These are phyloP conservation scores for Rhipidura dahli DNA, from an alignment of 2,113 vertebrate genomes.

Conservation along the genomic window DNA sequence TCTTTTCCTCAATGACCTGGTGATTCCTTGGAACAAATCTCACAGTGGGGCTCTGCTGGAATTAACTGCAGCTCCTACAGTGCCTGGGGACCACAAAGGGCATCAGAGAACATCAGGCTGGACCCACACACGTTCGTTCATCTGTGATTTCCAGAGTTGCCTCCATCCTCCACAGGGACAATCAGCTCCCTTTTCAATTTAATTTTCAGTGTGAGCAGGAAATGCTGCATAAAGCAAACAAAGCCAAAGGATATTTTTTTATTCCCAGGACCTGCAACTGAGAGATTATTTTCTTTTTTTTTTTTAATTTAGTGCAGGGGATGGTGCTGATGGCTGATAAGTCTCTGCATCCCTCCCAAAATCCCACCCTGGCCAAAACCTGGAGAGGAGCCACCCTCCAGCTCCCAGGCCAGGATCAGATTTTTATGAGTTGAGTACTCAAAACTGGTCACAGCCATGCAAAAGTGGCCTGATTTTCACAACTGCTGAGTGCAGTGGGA, in stretches of 20 bases:
- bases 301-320: background rate
- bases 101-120: background rate
- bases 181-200: background rate
- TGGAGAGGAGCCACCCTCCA: background rate
- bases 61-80: background rate
- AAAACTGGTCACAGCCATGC: background rate
- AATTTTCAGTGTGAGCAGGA: background rate
- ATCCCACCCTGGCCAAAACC: background rate
- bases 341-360: background rate
- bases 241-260: constrained; percentile 2
- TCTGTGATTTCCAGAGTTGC: background rate
- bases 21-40: background rate
- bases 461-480: constrained; percentile 28
- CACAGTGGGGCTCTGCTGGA: background rate
- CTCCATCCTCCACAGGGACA: background rate
- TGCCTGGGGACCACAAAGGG: background rate
- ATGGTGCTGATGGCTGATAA: background rate
- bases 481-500: constrained; percentile 44
- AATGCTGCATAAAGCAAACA: background rate
- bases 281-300: background rate
- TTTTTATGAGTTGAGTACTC: background rate
- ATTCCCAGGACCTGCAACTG: background rate
- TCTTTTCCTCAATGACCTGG: background rate
- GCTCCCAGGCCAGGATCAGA: background rate
- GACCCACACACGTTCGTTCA: background rate